Conservation (phyloP, 1,140 invertebrate genomes). For the Aethina tumida region DNA sequence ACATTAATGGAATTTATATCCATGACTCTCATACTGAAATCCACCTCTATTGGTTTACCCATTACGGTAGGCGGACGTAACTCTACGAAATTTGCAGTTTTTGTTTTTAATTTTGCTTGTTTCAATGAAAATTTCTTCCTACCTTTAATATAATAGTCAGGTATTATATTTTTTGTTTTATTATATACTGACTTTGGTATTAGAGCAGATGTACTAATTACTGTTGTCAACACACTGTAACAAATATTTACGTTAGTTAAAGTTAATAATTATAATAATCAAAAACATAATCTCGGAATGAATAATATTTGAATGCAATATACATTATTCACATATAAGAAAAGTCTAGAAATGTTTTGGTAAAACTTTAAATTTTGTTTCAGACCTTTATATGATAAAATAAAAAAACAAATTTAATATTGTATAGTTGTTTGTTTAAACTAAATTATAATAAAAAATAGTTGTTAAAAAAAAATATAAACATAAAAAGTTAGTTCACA, state of each 20-base stretch:
- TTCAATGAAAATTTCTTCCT: conserved; percentile 2
- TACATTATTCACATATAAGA: neutral
- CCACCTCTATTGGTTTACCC: conserved; percentile 48
- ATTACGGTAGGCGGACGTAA: conserved; percentile 9
- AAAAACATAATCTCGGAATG: conserved; percentile 4
- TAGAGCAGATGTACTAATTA: conserved; percentile 5
- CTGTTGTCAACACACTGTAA: neutral
- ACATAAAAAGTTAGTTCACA: too few relatives aligned
- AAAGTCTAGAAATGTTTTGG: neutral
- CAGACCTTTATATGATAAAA: too few relatives aligned
- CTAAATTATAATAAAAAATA: too few relatives aligned
- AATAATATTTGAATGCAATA: conserved; percentile 2
- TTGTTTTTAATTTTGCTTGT: neutral
- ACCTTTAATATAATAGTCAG: conserved; percentile 32
- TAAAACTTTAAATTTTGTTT: too few relatives aligned
- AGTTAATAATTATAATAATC: conserved; percentile 5
- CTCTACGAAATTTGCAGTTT: conserved; percentile 24
- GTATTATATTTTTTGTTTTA: conserved; percentile 28
- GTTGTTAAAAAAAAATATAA: too few relatives aligned
- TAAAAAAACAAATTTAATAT: too few relatives aligned
- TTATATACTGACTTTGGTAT: conserved; percentile 24
- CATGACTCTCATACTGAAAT: conserved; percentile 69
- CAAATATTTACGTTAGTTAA: neutral
- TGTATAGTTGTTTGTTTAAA: too few relatives aligned
- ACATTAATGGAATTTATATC: conserved; percentile 80